Evolutionary conservation across 1,140 invertebrate species (phyloP), one percentile per base, ranked within the genome.

Genomic region (Brachionus paranguensis): DNA sequence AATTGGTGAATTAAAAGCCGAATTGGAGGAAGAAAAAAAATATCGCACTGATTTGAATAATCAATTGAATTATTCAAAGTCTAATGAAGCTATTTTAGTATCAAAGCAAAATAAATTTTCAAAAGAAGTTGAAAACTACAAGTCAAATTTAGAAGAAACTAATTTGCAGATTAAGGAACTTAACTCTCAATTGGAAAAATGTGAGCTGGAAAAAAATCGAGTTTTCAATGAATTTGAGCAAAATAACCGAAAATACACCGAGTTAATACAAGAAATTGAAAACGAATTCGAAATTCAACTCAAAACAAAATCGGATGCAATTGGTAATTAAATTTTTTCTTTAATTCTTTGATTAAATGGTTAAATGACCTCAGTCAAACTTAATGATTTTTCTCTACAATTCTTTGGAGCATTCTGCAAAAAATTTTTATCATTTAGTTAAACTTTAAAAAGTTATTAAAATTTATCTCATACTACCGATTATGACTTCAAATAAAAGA

Each of bases 241-340:
- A n/a, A n/a, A 12, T 1, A 17, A 72, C 3, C 29, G 17, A 20
- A 72, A 72, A 17, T 6, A 72, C 33, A 72, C 68, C 10, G 68
- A 72, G 20, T 72, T 72, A 43, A 20, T 72, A 20, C 14, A 72
- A 43, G 68, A 72, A 72, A 10, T 72, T 8, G 68, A 72, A 72
- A 72, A 72, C 20, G 68, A 72, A 43, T 72, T 72, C 11, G 68
- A 72, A 72, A 43, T 10, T 43, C 68, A 72, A 20, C 37, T 72
- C 2, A 72, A 43, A 7, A 1, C 17, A 45, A 72, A 72, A 72
- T 45, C 37, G 12, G 14, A 72, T 1, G 10, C 41, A 43, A 72
- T 72, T 17, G 68, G 68, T 72, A 41, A 45, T n/a, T 72, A 47
- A 43, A 43, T 72, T 72, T 41, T 41, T n/a, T 70, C n/a, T 70